A percentile compares a stretch with the other conserved stretches of the same genome.
phyloP scores from a whole-genome alignment of 2,797 vertebrate genomes.

The Takifugu ocellatus region DNA sequence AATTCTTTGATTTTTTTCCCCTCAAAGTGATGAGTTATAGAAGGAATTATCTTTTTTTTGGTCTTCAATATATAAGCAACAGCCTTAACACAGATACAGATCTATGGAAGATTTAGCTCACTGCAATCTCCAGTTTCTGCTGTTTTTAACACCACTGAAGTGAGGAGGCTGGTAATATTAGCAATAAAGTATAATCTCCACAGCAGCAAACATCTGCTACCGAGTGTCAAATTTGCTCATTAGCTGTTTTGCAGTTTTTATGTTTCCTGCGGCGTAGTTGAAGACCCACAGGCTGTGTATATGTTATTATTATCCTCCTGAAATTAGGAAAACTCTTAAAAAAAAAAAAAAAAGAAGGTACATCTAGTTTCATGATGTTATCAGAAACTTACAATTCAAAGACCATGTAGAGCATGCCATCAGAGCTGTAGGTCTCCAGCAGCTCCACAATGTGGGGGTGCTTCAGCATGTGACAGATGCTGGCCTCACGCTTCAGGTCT shows the following conservation, averaged over 20 bases:
- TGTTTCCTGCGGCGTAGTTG: not conserved
- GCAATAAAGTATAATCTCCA: not conserved
- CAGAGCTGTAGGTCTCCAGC: slow-evolving; percentile 98
- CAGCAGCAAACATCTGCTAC: slow-evolving; percentile 5
- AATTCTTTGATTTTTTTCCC: too few species aligned
- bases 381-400: slow-evolving; percentile 94
- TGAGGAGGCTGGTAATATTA: not conserved
- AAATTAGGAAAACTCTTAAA: too few species aligned
- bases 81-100: too few species aligned
- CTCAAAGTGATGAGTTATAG: too few species aligned
- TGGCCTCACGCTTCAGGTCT: slow-evolving; percentile 99
- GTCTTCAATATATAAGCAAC: too few species aligned
- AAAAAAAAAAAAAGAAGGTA: too few species aligned
- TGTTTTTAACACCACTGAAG: slow-evolving; percentile 2
- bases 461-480: slow-evolving; percentile 99
- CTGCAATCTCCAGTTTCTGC: too few species aligned
- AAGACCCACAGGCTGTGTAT: not conserved
- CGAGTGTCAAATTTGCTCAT: slow-evolving; percentile 12
- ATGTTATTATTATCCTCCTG: too few species aligned
- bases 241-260: not conserved
- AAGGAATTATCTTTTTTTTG: too few species aligned
- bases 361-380: not conserved
- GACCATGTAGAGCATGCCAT: slow-evolving; percentile 99
- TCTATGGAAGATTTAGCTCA: too few species aligned
- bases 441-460: slow-evolving; percentile 99